phyloP scores from a whole-genome alignment of 2,888 invertebrate genomes.

The Platycnemis pennipes region DNA sequence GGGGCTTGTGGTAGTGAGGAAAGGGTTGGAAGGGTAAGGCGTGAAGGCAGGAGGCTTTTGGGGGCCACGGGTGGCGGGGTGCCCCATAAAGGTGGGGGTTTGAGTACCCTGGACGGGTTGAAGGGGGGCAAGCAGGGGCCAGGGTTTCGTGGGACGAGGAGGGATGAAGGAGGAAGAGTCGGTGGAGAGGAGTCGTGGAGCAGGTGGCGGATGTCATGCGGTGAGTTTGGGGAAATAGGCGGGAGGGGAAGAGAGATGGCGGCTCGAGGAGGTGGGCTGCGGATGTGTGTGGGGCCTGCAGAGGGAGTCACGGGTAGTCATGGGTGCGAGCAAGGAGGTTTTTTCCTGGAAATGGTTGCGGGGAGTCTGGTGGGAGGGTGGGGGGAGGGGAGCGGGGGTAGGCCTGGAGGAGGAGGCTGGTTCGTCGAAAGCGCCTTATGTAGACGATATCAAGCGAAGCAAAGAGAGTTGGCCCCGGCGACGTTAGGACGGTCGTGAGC shows the following conservation, averaged over 20 bases:
- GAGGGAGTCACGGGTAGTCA: no score
- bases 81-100: background rate
- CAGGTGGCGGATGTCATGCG: slow-evolving; percentile 9
- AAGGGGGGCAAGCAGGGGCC: background rate
- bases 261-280: background rate
- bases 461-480: slow-evolving; percentile 26
- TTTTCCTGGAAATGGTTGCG: background rate
- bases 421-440: slow-evolving; percentile 39
- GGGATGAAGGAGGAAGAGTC: no score
- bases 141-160: background rate
- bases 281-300: no score
- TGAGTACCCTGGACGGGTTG: background rate
- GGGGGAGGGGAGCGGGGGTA: background rate
- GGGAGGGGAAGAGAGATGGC: background rate
- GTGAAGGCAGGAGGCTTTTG: background rate
- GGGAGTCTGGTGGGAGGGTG: background rate
- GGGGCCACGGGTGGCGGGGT: background rate
- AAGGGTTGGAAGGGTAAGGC: background rate
- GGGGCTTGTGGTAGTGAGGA: background rate
- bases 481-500: slow-evolving; percentile 32
- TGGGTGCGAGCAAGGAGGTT: background rate
- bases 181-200: background rate
- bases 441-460: slow-evolving; percentile 26
- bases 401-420: background rate
- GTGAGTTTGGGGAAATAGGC: slow-evolving; percentile 9